phyloP scores from a whole-genome alignment of 2,797 vertebrate species.

The Parotocinclus haroldoi region DNA sequence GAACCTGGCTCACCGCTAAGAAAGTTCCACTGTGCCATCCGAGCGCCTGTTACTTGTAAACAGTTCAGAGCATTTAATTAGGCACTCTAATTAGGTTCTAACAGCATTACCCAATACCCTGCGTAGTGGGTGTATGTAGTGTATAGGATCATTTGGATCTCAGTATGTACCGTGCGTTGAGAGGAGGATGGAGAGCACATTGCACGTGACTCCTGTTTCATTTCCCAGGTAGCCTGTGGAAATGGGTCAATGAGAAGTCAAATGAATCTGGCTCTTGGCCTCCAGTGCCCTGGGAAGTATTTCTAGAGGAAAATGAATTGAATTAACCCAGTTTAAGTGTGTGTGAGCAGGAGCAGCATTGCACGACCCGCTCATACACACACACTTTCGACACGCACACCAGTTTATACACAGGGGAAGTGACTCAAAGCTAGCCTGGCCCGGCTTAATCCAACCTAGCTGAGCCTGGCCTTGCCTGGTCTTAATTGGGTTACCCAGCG shows the following conservation, averaged over 20 bases:
- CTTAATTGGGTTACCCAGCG: too few species aligned
- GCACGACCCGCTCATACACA: conserved; percentile 1
- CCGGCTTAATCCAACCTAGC: neutral
- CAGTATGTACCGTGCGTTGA: too few species aligned
- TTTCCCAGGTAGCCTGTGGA: conserved; percentile 63
- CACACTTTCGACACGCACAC: conserved; percentile 23
- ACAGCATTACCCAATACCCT: too few species aligned
- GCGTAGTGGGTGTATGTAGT: too few species aligned
- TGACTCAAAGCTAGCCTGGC: neutral
- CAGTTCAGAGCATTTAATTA: too few species aligned
- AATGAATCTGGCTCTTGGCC: conserved; percentile 75
- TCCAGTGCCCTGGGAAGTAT: conserved; percentile 72
- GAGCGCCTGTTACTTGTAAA: too few species aligned
- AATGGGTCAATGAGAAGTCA: conserved; percentile 77
- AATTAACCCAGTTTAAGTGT: conserved; percentile 72
- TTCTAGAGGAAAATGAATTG: conserved; percentile 71
- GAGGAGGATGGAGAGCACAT: conserved; percentile 8
- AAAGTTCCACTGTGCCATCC: too few species aligned
- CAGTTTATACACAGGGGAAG: conserved; percentile 24
- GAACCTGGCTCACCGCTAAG: too few species aligned
- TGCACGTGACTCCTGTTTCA: conserved; percentile 38
- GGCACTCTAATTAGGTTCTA: too few species aligned
- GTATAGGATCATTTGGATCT: too few species aligned
- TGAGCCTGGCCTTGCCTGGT: neutral
- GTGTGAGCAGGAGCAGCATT: conserved; percentile 30